Evolutionary conservation across 1,140 invertebrate species (phyloP).

Genomic region (Drosophila setifemur): DNA sequence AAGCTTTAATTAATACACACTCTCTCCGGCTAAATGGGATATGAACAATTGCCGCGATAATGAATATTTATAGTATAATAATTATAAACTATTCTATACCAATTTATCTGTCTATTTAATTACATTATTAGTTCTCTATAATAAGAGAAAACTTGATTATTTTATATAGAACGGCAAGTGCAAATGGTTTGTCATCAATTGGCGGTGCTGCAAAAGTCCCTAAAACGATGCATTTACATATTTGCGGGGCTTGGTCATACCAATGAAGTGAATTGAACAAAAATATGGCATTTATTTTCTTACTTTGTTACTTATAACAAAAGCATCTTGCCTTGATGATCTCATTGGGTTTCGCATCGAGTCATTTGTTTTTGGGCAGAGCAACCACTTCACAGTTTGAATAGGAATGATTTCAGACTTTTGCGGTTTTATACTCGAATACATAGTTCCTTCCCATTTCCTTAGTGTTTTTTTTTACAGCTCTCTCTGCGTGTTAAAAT

Average conservation of each 20-base stretch:
- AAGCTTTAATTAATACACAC: slow-evolving; percentile 14
- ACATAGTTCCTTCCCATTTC: no score
- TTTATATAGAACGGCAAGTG: background rate
- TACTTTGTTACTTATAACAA: slow-evolving; percentile 22
- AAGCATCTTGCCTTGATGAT: slow-evolving; percentile 41
- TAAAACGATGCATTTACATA: background rate
- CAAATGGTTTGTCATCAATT: slow-evolving; percentile 10
- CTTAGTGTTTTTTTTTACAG: no score
- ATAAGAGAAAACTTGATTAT: background rate
- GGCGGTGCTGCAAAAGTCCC: background rate
- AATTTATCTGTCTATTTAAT: slow-evolving; percentile 8
- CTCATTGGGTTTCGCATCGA: slow-evolving; percentile 41
- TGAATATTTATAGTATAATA: slow-evolving; percentile 23
- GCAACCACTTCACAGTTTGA: slow-evolving; percentile 10
- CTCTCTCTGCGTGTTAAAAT: no score
- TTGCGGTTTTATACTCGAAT: no score
- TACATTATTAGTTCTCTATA: slow-evolving; percentile 13
- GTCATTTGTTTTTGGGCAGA: slow-evolving; percentile 2
- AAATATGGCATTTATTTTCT: slow-evolving; percentile 8
- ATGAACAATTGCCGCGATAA: slow-evolving; percentile 21
- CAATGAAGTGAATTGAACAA: slow-evolving; percentile 1
- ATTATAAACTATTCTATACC: background rate
- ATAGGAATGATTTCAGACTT: slow-evolving; percentile 8
- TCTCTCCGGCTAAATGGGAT: slow-evolving; percentile 8
- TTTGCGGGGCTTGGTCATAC: background rate